Conservation (phyloP, 2,888 invertebrate species). For the Polylopha cassiicola region DNA sequence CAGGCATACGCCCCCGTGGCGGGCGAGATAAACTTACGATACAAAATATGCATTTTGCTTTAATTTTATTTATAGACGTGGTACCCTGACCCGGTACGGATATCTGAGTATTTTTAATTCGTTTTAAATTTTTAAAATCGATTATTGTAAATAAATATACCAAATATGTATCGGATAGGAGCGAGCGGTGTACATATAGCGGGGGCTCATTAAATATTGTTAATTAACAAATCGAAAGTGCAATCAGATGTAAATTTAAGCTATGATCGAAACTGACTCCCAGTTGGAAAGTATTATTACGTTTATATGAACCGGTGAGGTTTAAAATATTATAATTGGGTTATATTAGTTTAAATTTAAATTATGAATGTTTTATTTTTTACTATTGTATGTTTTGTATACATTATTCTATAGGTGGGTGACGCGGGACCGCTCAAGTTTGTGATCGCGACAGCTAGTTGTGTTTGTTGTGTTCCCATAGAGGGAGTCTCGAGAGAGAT, state of each 20-base stretch:
- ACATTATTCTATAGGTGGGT: conserved; percentile 53
- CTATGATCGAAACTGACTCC: conserved; percentile 60
- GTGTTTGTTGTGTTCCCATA: conserved; percentile 35
- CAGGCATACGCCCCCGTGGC: conserved; percentile 38
- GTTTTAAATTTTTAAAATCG: conserved; percentile 41
- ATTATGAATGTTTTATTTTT: conserved; percentile 73
- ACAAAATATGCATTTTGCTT: conserved; percentile 75
- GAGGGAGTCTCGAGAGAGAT: conserved; percentile 18
- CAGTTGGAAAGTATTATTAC: conserved; percentile 77
- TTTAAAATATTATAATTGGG: conserved; percentile 75
- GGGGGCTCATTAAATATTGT: conserved; percentile 59
- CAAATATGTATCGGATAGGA: conserved; percentile 66
- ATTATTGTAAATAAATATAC: conserved; percentile 73
- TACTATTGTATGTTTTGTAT: conserved; percentile 66
- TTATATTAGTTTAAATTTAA: conserved; percentile 71
- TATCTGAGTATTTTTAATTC: conserved; percentile 65
- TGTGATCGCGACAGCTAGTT: conserved; percentile 43
- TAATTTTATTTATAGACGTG: conserved; percentile 53
- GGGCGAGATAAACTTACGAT: conserved; percentile 58
- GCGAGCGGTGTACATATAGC: conserved; percentile 56
- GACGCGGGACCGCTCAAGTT: conserved; percentile 56
- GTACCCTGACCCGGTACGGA: conserved; percentile 69
- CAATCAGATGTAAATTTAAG: conserved; percentile 74
- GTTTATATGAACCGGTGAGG: conserved; percentile 74
- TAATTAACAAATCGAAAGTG: conserved; percentile 67